These are phyloP conservation scores for Riparia riparia DNA, from an alignment of 2,113 vertebrate species.

Conservation along the genomic window DNA sequence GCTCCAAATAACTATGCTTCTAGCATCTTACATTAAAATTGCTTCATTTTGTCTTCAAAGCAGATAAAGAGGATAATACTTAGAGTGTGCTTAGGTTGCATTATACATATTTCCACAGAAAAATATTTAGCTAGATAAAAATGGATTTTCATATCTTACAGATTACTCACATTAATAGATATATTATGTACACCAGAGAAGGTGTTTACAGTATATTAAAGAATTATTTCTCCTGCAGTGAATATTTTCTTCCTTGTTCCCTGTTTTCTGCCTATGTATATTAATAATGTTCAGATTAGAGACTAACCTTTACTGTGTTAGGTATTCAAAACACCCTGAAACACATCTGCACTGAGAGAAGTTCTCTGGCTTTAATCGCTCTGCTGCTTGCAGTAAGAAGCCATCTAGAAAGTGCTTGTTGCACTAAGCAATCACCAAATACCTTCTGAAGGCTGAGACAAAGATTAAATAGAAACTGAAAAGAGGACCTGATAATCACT, in stretches of 20 bases:
- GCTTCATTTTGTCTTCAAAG: not conserved
- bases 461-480: conserved; percentile 1
- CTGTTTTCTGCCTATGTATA: not conserved
- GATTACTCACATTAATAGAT: not conserved
- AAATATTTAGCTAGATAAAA: not conserved
- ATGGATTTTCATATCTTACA: not conserved
- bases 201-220: not conserved
- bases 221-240: not conserved
- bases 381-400: not conserved
- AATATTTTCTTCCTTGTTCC: not conserved
- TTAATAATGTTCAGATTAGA: not conserved
- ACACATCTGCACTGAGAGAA: conserved; percentile 5
- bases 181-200: not conserved
- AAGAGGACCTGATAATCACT: not conserved
- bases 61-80: not conserved
- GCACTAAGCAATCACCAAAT: conserved; percentile 3
- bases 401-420: conserved; percentile 39
- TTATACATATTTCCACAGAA: not conserved
- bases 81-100: not conserved
- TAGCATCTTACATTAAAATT: not conserved
- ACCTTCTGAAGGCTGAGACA: not conserved
- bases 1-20: not conserved
- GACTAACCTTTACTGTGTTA: not conserved
- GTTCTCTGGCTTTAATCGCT: not conserved
- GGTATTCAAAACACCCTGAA: not conserved